Base-by-base conservation (phyloP, 1,140 invertebrate species). In the Adelges cooleyi region DNA sequence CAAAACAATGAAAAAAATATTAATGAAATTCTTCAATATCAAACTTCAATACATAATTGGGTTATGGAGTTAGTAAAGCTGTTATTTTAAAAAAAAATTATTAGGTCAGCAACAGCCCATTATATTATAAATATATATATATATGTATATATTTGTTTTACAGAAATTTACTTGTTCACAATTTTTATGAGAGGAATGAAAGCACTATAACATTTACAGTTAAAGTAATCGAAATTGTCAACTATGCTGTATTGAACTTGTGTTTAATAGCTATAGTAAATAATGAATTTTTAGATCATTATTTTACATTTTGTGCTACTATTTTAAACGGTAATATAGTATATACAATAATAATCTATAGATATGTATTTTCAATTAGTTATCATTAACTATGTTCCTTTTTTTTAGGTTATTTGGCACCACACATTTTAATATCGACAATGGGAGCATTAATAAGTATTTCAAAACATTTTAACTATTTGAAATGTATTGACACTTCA, bases 1-100 rank as follows among this genome's bases (percentile, higher is more conserved):
- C 10, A 62, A 11, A 62, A 18, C 29, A 3, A 62, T 1, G 25
- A 62, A 20, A 48, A 62, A 48, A n/a, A 13, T 22, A 29, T 29
- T 20, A 42, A 62, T 18, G 40, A 62, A 46, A 48, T 62, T 5
- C 42, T 46, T 22, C 44, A 62, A 11, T 62, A 33, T 62, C 25
- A 29, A 62, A 46, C 42, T 29, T 62, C 56, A 29, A 46, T 33
- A 46, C 29, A 46, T 46, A 13, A 62, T 62, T 62, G 56, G 56
- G 17, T 48, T 3, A n/a, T 15, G 22, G 29, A 62, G 56, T 62
- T 15, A 48, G 56, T 33, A 6, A n/a, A n/a, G n/a, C n/a, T n/a
- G n/a, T n/a, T n/a, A n/a, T n/a, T n/a, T n/a, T 6, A 33, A 33
- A 33, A 33, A 6, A 33, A 33, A 33, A 33, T 33, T 33, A 6